Percentiles rank a stretch among this genome's conserved stretches.
phyloP scores from a whole-genome alignment of 1,140 invertebrate species.

The Cyclargus thomasi region DNA sequence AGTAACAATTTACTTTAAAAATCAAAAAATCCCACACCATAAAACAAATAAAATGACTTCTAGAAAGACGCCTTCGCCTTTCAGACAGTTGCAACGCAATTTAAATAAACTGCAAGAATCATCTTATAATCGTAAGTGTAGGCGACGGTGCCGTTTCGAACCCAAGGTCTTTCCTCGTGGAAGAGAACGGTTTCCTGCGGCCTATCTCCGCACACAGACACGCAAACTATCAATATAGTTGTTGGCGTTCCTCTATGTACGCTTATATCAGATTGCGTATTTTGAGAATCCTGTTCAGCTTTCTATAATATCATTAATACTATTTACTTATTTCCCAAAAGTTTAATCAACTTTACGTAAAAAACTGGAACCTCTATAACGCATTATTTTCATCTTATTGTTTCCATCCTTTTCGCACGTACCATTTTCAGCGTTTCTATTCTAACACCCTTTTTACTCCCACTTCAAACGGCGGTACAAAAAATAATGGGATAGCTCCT shows the following conservation, averaged over 20 bases:
- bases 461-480: background rate
- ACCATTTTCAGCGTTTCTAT: constrained; percentile 64
- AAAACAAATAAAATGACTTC: background rate
- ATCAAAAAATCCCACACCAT: background rate
- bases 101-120: constrained; percentile 44
- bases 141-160: constrained; percentile 70
- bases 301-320: too few relatives aligned
- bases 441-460: constrained; percentile 53
- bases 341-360: too few relatives aligned
- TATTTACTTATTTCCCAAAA: too few relatives aligned
- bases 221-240: constrained; percentile 33
- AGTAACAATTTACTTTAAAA: background rate
- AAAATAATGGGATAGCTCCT: background rate
- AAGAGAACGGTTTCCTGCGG: constrained; percentile 77
- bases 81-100: constrained; percentile 25
- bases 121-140: constrained; percentile 67
- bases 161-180: constrained; percentile 76
- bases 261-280: background rate
- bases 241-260: background rate
- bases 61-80: background rate
- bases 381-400: background rate
- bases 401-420: constrained; percentile 31
- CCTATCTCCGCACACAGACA: constrained; percentile 68
- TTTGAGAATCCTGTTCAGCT: background rate
- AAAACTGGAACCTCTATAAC: background rate